phyloP scores from a whole-genome alignment of 2,113 vertebrate genomes.

The Proterorhinus semilunaris region DNA sequence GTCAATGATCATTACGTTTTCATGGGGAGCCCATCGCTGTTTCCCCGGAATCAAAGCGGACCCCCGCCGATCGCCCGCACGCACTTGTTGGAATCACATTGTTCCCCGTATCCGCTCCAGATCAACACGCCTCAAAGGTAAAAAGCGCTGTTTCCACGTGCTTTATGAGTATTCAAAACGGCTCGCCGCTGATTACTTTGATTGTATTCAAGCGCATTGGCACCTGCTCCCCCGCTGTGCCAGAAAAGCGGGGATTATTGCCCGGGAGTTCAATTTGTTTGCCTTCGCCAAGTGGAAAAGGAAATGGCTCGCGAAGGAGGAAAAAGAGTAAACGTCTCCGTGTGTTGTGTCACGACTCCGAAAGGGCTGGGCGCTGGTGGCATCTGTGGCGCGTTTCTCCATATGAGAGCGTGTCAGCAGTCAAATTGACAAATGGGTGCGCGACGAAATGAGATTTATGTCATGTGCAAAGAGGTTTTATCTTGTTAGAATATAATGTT shows the following conservation, averaged over 20 bases:
- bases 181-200: slow-evolving; percentile 44
- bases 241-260: slow-evolving; percentile 43
- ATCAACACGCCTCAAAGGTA: background rate
- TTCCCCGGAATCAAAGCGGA: background rate
- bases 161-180: slow-evolving; percentile 44
- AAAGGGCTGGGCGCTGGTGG: background rate
- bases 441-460: background rate
- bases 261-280: slow-evolving; percentile 30
- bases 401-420: background rate
- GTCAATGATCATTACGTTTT: slow-evolving; percentile 5
- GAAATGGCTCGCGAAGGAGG: slow-evolving; percentile 8
- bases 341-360: slow-evolving; percentile 2
- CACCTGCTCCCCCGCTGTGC: slow-evolving; percentile 52
- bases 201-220: slow-evolving; percentile 53
- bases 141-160: slow-evolving; percentile 2
- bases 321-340: slow-evolving; percentile 20
- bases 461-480: background rate
- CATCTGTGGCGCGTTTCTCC: background rate
- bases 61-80: background rate
- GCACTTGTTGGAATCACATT: background rate
- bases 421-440: slow-evolving; percentile 1
- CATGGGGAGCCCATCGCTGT: background rate
- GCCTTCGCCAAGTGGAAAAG: slow-evolving; percentile 17
- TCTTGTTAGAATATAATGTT: background rate
- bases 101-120: background rate